Evolutionary conservation across 2,888 invertebrate genomes (phyloP).

Genomic region (Bibio marci): DNA sequence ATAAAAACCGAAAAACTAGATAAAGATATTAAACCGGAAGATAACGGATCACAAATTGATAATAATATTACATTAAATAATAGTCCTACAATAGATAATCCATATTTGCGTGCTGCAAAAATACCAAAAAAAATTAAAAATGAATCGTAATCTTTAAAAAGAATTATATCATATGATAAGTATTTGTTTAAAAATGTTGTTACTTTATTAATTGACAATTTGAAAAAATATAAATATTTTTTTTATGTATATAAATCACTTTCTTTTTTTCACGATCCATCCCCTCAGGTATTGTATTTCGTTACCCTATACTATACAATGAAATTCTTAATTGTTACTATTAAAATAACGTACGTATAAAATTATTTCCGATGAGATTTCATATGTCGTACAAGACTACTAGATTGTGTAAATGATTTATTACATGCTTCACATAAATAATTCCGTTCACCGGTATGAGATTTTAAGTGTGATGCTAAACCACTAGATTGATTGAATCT

Average conservation of each 20-base stretch:
- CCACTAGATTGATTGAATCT: slow-evolving; percentile 2
- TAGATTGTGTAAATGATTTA: background rate
- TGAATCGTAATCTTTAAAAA: no score
- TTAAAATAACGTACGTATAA: no score
- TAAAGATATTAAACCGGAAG: slow-evolving; percentile 8
- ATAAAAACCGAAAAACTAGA: slow-evolving; percentile 23
- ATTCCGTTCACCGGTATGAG: slow-evolving; percentile 1
- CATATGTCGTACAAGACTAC: background rate
- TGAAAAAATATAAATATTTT: no score
- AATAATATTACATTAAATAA: slow-evolving; percentile 11
- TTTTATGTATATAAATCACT: no score
- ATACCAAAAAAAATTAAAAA: slow-evolving; percentile 20
- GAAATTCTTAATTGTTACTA: no score
- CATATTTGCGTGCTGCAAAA: slow-evolving; percentile 40
- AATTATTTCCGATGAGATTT: no score
- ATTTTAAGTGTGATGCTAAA: slow-evolving; percentile 1
- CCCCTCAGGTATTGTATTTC: no score
- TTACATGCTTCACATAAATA: background rate
- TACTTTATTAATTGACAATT: no score
- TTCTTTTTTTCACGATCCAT: no score
- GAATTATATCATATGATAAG: no score
- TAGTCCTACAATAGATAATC: slow-evolving; percentile 51
- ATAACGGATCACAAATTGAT: background rate
- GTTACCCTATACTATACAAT: no score
- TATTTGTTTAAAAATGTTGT: no score